Evolutionary conservation across 2,888 invertebrate species (phyloP).

Genomic region (Sisyra nigra): DNA sequence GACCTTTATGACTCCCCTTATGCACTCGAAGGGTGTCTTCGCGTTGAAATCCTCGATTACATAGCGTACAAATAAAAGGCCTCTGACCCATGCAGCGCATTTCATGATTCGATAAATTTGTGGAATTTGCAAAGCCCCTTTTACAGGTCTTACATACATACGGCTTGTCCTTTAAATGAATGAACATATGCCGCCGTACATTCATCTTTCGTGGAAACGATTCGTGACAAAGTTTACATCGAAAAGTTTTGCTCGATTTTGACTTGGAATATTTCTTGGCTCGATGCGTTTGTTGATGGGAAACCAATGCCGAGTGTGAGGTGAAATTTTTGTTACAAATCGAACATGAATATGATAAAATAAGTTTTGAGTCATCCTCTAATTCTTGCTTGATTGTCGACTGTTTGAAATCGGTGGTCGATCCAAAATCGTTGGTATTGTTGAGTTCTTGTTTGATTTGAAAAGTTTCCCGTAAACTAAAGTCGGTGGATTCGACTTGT

Average conservation of each 20-base stretch:
- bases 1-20: conserved; percentile 4
- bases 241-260: conserved; percentile 5
- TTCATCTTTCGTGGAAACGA: conserved; percentile 4
- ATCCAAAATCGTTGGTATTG: not conserved
- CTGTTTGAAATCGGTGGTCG: no score
- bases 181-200: conserved; percentile 9
- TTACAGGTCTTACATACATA: conserved; percentile 6
- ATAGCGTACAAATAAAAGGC: conserved; percentile 6
- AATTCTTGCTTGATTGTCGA: conserved; percentile 1
- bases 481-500: conserved; percentile 6
- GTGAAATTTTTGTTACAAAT: conserved; percentile 7
- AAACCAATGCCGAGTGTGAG: not conserved
- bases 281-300: conserved; percentile 4
- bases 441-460: conserved; percentile 7
- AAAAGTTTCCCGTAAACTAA: conserved; percentile 3
- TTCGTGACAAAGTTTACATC: conserved; percentile 9
- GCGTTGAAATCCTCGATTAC: conserved; percentile 6
- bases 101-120: conserved; percentile 7
- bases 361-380: not conserved
- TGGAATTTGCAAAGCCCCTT: conserved; percentile 6
- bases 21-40: conserved; percentile 8
- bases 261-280: no score
- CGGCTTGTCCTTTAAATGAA: conserved; percentile 8
- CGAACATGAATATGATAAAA: not conserved
- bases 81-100: conserved; percentile 4